These are phyloP conservation scores for Ochotona curzoniae DNA, from an alignment of 2,113 vertebrate species.

Conservation along the genomic window DNA sequence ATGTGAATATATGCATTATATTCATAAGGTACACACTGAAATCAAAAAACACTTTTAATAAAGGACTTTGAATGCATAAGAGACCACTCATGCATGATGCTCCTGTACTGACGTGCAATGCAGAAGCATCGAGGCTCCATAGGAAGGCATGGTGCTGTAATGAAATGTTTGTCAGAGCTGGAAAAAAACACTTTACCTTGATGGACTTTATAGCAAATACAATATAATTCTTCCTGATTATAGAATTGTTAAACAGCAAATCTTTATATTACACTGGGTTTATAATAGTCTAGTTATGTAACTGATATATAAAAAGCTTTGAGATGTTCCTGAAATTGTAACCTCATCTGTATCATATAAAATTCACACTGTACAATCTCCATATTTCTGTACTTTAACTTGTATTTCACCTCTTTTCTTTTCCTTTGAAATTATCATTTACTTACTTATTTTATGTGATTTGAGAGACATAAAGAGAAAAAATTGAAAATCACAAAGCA, in stretches of 20 bases:
- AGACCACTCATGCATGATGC: not conserved
- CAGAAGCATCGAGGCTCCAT: not conserved
- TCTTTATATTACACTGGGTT: not conserved
- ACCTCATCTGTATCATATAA: not conserved
- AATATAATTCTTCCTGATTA: not conserved
- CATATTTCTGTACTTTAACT: not conserved
- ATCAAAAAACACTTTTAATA: not conserved
- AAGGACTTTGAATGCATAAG: not conserved
- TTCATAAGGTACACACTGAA: not conserved
- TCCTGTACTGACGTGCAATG: fast-evolving
- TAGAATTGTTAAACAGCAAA: not conserved
- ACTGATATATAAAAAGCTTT: not conserved
- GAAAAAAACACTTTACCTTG: not conserved
- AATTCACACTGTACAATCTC: too few relatives aligned
- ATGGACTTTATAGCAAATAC: not conserved
- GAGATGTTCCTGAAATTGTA: not conserved
- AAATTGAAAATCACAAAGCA: too few relatives aligned
- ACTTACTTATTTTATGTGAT: too few relatives aligned
- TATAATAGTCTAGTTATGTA: not conserved
- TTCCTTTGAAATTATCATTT: too few relatives aligned
- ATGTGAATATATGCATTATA: too few relatives aligned
- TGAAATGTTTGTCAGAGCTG: not conserved
- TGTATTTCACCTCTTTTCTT: not conserved
- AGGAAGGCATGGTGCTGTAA: not conserved
- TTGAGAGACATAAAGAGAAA: too few relatives aligned